Conservation (phyloP, 2,888 invertebrate genomes). For the Hartigia nigra region DNA sequence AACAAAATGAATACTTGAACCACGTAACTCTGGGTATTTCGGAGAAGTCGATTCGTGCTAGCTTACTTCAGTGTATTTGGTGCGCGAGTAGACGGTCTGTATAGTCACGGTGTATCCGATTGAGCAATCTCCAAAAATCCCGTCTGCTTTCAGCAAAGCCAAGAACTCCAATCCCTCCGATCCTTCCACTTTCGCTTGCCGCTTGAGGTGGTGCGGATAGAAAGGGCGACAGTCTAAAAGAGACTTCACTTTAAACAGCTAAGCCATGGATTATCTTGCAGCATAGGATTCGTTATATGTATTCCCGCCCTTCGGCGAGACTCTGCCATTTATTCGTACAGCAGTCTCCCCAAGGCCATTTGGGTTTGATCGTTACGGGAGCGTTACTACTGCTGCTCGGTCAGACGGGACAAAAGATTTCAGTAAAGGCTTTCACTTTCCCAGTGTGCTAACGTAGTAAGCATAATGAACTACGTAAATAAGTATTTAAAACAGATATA, state of each 20-base stretch:
- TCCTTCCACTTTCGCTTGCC: not conserved
- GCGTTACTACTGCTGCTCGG: slow-evolving; percentile 32
- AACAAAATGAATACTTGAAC: not conserved
- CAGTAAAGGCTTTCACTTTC: not conserved
- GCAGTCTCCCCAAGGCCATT: slow-evolving; percentile 40
- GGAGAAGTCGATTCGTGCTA: not conserved
- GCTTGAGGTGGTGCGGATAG: not conserved
- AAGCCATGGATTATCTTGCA: slow-evolving; percentile 44
- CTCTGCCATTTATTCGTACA: slow-evolving; percentile 54
- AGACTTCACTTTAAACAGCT: slow-evolving; percentile 33
- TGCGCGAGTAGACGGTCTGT: too few relatives aligned
- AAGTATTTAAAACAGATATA: not conserved
- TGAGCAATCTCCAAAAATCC: not conserved
- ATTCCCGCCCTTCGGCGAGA: slow-evolving; percentile 16
- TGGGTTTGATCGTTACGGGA: slow-evolving; percentile 45
- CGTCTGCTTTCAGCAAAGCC: not conserved
- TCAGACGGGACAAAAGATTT: slow-evolving; percentile 20
- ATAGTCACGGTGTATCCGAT: too few relatives aligned
- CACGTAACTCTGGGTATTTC: not conserved
- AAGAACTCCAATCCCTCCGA: not conserved
- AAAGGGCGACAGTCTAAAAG: slow-evolving; percentile 16
- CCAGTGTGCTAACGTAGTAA: not conserved
- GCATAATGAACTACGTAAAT: not conserved
- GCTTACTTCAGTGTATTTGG: not conserved
- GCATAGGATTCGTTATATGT: slow-evolving; percentile 20